Evolutionary conservation across 2,888 invertebrate species (phyloP).

Genomic region (Cryptosula pallasiana): DNA sequence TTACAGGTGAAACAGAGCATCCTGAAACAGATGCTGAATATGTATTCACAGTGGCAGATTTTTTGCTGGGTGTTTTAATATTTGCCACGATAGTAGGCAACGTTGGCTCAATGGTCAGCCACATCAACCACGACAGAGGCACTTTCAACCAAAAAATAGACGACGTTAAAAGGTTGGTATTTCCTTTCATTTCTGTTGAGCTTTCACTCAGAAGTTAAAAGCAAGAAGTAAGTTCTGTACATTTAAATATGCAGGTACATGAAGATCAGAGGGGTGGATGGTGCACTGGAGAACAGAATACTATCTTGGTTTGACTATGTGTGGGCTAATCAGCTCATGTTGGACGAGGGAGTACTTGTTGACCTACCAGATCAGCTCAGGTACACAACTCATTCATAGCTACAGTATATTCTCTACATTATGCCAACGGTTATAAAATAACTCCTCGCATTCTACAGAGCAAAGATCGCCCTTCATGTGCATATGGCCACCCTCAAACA

Average conservation of each 20-base stretch:
- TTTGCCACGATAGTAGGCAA: constrained; percentile 24
- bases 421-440: background rate
- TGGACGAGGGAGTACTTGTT: background rate
- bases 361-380: background rate
- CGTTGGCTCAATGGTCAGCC: background rate
- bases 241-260: constrained; percentile 9
- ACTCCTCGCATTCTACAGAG: background rate
- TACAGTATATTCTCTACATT: background rate
- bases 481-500: background rate
- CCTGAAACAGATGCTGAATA: constrained; percentile 14
- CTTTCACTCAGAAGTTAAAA: too few relatives aligned
- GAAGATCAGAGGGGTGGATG: background rate
- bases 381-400: too few relatives aligned
- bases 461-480: constrained; percentile 4
- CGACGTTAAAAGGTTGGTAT: constrained; percentile 5
- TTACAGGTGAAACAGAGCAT: constrained; percentile 9
- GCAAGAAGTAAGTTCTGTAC: too few relatives aligned
- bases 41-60: constrained; percentile 21
- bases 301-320: constrained; percentile 20
- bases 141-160: background rate
- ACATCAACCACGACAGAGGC: background rate
- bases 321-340: background rate
- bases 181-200: too few relatives aligned
- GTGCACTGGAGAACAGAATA: background rate
- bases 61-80: constrained; percentile 22